Conservation (phyloP, 2,888 invertebrate genomes). For the Drosophila stalkeri region DNA sequence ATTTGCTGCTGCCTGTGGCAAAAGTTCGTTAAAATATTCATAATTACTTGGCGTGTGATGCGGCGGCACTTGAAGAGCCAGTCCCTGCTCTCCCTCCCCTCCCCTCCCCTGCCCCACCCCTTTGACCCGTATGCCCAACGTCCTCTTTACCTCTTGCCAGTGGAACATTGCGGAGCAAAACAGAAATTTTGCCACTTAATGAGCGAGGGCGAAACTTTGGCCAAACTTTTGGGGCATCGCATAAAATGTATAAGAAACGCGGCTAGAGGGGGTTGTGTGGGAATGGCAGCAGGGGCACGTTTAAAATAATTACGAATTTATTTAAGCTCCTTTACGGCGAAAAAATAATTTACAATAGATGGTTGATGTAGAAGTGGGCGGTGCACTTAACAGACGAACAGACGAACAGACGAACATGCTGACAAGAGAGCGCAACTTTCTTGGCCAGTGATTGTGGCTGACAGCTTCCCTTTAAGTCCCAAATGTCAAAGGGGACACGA, state of each 20-base stretch:
- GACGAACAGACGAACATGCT: neutral
- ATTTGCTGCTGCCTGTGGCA: slow-evolving; percentile 79
- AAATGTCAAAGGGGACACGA: slow-evolving; percentile 19
- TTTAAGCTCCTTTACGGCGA: slow-evolving; percentile 74
- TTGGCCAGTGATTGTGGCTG: slow-evolving; percentile 29
- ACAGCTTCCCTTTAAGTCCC: slow-evolving; percentile 31
- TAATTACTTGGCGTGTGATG: slow-evolving; percentile 80
- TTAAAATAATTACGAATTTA: slow-evolving; percentile 81
- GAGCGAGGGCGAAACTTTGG: slow-evolving; percentile 74
- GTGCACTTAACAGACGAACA: slow-evolving; percentile 17
- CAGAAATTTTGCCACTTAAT: slow-evolving; percentile 79
- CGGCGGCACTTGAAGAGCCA: slow-evolving; percentile 60
- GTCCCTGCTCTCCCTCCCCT: neutral
- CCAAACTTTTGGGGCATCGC: slow-evolving; percentile 60
- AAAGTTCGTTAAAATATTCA: slow-evolving; percentile 81
- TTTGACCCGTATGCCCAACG: slow-evolving; percentile 1
- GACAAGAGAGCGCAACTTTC: slow-evolving; percentile 21
- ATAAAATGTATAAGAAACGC: slow-evolving; percentile 48
- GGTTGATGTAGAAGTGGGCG: slow-evolving; percentile 29
- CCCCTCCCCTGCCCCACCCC: neutral
- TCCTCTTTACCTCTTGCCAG: slow-evolving; percentile 9
- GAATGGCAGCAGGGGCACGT: slow-evolving; percentile 55
- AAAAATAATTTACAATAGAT: slow-evolving; percentile 73
- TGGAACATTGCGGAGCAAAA: slow-evolving; percentile 62
- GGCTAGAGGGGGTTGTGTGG: slow-evolving; percentile 10